phyloP scores from a whole-genome alignment of 2,113 vertebrate genomes.

The Pelecanoides urinatrix region DNA sequence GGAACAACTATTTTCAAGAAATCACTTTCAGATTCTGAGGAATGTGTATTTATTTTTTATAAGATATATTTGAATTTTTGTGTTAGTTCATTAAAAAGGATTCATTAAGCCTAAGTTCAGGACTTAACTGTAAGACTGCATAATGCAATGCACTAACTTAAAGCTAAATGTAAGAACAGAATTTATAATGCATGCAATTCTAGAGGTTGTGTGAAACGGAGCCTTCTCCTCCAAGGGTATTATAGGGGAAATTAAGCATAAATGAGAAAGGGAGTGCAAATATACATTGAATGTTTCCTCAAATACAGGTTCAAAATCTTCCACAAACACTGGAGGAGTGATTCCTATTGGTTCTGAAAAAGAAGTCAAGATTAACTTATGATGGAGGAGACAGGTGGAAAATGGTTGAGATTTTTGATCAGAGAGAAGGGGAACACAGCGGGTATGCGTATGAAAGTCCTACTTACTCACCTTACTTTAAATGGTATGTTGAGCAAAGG shows the following conservation, averaged over 20 bases:
- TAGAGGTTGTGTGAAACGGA: background rate
- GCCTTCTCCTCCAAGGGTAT: background rate
- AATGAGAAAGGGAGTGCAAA: background rate
- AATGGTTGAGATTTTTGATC: background rate
- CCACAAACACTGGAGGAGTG: background rate
- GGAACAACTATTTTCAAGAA: background rate
- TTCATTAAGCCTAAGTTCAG: background rate
- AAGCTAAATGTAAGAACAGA: background rate
- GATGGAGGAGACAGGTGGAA: background rate
- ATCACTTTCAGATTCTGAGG: background rate
- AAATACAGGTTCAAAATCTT: background rate
- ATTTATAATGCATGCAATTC: accelerated
- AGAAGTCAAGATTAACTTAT: background rate
- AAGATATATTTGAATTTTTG: background rate
- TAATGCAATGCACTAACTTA: background rate
- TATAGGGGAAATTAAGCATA: background rate
- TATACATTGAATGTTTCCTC: background rate
- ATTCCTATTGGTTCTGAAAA: background rate
- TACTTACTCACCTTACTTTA: background rate
- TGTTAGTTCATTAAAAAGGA: background rate
- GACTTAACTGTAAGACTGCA: background rate
- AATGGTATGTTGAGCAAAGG: background rate
- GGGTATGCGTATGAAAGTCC: background rate
- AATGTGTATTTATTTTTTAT: background rate
- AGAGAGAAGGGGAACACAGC: background rate